A percentile compares a stretch with the other conserved stretches of the same genome.
These are phyloP conservation scores for Pagetopsis macropterus DNA, from an alignment of 2,797 vertebrate genomes.

Conservation along the genomic window DNA sequence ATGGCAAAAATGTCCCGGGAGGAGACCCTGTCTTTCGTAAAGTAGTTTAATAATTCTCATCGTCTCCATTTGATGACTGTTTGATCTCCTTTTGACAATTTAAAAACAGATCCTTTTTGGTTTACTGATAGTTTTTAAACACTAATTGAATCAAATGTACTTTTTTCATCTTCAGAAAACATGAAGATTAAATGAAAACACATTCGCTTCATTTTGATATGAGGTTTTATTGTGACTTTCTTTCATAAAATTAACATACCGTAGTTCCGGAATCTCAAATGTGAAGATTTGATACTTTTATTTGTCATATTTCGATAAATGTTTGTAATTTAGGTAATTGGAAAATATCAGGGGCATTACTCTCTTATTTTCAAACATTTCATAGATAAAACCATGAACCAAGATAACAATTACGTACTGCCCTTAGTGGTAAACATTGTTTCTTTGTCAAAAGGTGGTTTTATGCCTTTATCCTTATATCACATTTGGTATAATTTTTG, in stretches of 20 bases:
- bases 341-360: too few species aligned
- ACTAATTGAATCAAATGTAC: background rate
- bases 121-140: background rate
- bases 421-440: background rate
- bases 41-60: slow-evolving; percentile 14
- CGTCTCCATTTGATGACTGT: slow-evolving; percentile 2
- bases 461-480: background rate
- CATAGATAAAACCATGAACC: too few species aligned
- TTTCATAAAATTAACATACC: background rate
- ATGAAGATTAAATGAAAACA: background rate
- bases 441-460: background rate
- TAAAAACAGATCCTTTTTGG: background rate
- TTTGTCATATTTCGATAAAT: background rate
- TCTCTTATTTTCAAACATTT: too few species aligned
- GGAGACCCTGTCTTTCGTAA: background rate
- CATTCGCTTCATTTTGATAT: background rate
- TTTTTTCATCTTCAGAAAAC: background rate
- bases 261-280: background rate
- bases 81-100: background rate
- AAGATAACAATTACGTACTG: background rate
- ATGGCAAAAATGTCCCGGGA: slow-evolving; percentile 15
- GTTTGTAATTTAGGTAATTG: too few species aligned
- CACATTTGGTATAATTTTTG: background rate
- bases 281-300: background rate
- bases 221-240: background rate